Conservation (phyloP, 2,113 vertebrate genomes). For the Ranitomeya imitator region DNA sequence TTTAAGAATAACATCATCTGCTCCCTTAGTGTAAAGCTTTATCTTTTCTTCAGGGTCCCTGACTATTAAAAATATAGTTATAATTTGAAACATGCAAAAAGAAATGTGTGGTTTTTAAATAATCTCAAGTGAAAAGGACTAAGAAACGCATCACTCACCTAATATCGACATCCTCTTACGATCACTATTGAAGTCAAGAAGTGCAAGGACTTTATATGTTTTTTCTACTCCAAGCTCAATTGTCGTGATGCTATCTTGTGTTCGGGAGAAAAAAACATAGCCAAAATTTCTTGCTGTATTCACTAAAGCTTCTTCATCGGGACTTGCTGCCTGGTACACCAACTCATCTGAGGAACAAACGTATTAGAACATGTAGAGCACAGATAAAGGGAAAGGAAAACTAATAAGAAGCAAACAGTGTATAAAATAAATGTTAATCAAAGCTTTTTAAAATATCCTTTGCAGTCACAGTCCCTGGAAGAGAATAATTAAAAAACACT, state of each 20-base stretch:
- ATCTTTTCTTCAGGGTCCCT: conserved; percentile 82
- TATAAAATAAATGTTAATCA: too few relatives aligned
- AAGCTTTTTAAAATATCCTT: too few relatives aligned
- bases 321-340: conserved; percentile 89
- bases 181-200: conserved; percentile 90
- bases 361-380: background rate
- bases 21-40: conserved; percentile 91
- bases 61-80: conserved; percentile 70
- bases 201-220: conserved; percentile 81
- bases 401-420: background rate
- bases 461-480: too few relatives aligned
- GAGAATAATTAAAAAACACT: too few relatives aligned
- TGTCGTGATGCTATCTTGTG: conserved; percentile 80
- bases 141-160: conserved; percentile 70
- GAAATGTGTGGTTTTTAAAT: background rate
- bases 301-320: conserved; percentile 90
- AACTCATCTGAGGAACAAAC: conserved; percentile 70
- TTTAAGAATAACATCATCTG: conserved; percentile 85
- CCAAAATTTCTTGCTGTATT: conserved; percentile 84
- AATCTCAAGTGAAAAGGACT: background rate
- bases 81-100: background rate
- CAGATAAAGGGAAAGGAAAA: too few relatives aligned
- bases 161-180: conserved; percentile 93
- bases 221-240: conserved; percentile 80
- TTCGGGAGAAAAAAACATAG: conserved; percentile 85